Base-by-base conservation (phyloP, 2,113 vertebrate genomes). In the Albula goreensis region DNA sequence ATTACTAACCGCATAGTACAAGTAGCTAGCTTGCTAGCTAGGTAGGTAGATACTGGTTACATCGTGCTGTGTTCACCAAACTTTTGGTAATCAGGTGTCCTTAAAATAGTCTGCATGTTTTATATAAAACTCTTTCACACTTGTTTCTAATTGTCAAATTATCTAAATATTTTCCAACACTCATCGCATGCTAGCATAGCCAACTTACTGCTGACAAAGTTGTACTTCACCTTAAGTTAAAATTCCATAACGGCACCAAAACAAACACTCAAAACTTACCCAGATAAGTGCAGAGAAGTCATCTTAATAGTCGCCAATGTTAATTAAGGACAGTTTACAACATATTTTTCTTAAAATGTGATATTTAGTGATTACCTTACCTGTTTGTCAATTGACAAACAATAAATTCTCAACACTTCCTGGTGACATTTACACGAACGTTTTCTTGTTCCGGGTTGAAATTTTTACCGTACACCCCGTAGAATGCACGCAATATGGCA, bases 381-480 rank as follows among this genome's bases (percentile, higher is more conserved):
- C 56, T 51, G 78, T 63, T 81, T 85, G 85, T 85, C 52, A 74
- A 78, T 48, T 56, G 74, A 85, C 78, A 80, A 81, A 79, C 57
- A 52, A 13, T 66, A 80, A 25, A 66, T 85, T 63, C 80, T 49
- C 11, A 80, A 85, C 22, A 63, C 78, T 85, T 85, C 85, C 85
- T 80, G 85, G 85, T 60, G 22, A 66, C 53, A 2, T 17, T 51
- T 31, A n/a, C n/a, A 10, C n/a, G 50, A 78, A 49, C 56, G 15
- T 49, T 74, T 74, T 63, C 77, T 57, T 80, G 11, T 85, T 85
- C 85, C 85, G 85, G 85, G 85, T 85, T 48, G 41, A 9, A 53
- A 17, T 5, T 7, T 78, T 66, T 81, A 85, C 85, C 85, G 85
- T 85, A 85, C 41, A 85, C 41, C 19, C 56, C 48, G 2, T 25